Evolutionary conservation across 2,888 invertebrate genomes (phyloP), one percentile per base, ranked within the genome.

Genomic region (Cheilosia urbana): DNA sequence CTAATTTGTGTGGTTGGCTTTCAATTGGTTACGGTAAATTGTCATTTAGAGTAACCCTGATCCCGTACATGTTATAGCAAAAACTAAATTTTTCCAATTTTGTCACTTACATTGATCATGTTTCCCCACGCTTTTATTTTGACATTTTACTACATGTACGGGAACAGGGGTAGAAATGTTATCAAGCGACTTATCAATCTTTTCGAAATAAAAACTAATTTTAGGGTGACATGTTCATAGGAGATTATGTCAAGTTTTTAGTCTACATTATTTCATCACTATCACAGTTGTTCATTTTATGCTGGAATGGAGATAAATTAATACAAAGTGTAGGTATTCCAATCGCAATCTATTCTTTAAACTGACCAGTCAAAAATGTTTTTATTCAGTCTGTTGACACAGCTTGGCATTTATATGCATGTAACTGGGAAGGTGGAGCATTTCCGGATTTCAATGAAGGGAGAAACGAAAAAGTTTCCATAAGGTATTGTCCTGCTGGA

Each of bases 1-100:
- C 87, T 92, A 9, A 92, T 92, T 73, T 92, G 92, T 68, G 91
- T 92, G 90, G 91, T 92, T 19, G 92, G 92, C 19, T 92, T 92
- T 89, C 92, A 92, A 72, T 89, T 92, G 60, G 90, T 91, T 1
- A 91, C 92, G 21, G 91, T 91, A 83, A 68, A 37, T 4, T 37
- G 37, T 3, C 37, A 34, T 9, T 30, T 30, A 30, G 30, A 30
- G 30, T 30, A 30, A 2, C 30, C 30, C 30, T 30, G 30, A 9
- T 30, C 30, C 9, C 30, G 9, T 30, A 30, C 9, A 1, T 30
- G 0, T 30, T 30, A 30, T 2, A 30, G 9, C 30, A 30, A 30
- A 30, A 30, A 30, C 9, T 0, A 30, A 0, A 9, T 37, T 37
- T 13, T 11, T 13, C 13, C 13, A 37, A 37, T 13, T 13, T 37